phyloP scores from a whole-genome alignment of 1,140 invertebrate species.

The Neotoxoptera formosana region DNA sequence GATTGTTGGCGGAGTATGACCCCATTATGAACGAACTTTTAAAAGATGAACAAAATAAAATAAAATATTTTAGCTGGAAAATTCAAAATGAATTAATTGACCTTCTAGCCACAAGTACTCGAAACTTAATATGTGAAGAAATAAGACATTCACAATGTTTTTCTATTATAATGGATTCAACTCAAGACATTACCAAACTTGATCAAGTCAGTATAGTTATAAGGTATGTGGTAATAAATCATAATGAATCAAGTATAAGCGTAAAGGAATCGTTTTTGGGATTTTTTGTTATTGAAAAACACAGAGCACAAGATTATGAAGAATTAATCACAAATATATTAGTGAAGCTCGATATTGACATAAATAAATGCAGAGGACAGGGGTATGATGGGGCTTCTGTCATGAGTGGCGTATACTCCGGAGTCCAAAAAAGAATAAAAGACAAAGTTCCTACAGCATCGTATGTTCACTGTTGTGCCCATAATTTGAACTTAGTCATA shows the following conservation, averaged over 20 bases:
- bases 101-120: background rate
- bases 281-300: conserved; percentile 6
- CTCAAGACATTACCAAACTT: conserved; percentile 11
- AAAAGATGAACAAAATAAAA: background rate
- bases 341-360: background rate
- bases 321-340: background rate
- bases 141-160: no score
- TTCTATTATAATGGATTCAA: no score
- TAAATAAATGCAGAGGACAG: conserved; percentile 18
- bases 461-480: background rate
- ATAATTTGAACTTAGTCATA: conserved; percentile 28
- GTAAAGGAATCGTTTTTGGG: background rate
- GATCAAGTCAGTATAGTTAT: conserved; percentile 21
- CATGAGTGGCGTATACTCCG: background rate
- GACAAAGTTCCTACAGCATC: background rate
- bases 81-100: conserved; percentile 39
- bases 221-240: background rate
- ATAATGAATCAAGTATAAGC: background rate
- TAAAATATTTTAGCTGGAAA: conserved; percentile 37
- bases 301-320: background rate
- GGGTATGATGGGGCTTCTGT: conserved; percentile 15
- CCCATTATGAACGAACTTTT: background rate
- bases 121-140: background rate
- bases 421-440: conserved; percentile 4
- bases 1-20: conserved; percentile 24